phyloP scores from a whole-genome alignment of 2,797 vertebrate genomes.

The Clarias laeviceps region DNA sequence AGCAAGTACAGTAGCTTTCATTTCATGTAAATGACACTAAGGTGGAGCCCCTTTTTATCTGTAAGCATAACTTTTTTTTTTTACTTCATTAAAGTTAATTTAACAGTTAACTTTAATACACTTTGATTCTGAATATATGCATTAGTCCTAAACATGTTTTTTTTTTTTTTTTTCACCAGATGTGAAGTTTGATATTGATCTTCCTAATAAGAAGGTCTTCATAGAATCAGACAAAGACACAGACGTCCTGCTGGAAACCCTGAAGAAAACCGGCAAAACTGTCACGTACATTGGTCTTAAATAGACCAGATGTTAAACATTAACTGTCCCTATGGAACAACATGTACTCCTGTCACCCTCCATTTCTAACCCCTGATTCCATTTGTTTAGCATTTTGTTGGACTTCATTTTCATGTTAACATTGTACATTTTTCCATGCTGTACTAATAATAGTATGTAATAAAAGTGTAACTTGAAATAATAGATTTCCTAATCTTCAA shows the following conservation, averaged over 20 bases:
- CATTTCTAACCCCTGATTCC: not conserved
- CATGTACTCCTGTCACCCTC: not conserved
- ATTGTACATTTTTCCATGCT: not conserved
- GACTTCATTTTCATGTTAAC: not conserved
- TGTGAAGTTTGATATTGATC: conserved; percentile 89
- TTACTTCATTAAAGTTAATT: not conserved
- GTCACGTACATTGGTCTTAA: conserved; percentile 85
- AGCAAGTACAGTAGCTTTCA: no score
- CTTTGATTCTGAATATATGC: not conserved
- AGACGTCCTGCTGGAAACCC: conserved; percentile 80
- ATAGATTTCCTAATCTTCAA: not conserved
- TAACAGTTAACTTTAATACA: not conserved
- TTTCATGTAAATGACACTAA: not conserved
- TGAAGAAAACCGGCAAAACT: conserved; percentile 90
- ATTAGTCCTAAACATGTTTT: not conserved
- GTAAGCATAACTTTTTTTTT: not conserved
- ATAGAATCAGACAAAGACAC: conserved; percentile 83
- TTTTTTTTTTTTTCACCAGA: conserved; percentile 66
- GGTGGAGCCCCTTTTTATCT: not conserved
- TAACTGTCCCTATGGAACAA: not conserved
- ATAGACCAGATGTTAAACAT: conserved; percentile 60
- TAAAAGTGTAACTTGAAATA: not conserved
- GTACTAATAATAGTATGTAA: not conserved
- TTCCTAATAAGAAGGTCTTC: conserved; percentile 89
- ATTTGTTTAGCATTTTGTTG: not conserved